Evolutionary conservation across 2,113 vertebrate species (phyloP).

Genomic region (Oxygymnocypris stewartii): DNA sequence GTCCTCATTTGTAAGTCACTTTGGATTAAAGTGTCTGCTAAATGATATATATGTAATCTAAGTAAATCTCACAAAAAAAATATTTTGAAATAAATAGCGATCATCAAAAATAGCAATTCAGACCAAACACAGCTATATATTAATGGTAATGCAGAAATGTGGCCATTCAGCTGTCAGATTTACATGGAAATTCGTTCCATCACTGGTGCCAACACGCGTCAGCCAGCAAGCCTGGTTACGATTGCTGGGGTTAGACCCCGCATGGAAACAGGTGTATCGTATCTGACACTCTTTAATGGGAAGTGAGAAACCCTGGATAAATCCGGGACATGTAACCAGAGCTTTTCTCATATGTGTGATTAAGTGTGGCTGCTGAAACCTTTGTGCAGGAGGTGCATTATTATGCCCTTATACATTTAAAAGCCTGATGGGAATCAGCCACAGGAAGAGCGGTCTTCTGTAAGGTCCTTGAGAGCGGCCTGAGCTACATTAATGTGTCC

Average conservation of each 20-base stretch:
- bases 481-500: conserved; percentile 53
- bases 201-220: conserved; percentile 58
- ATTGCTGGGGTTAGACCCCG: conserved; percentile 35
- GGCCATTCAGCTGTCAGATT: conserved; percentile 52
- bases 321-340: conserved; percentile 60
- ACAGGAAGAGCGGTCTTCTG: conserved; percentile 29
- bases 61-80: neutral
- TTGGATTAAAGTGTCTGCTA: too few relatives aligned
- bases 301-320: conserved; percentile 64
- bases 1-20: too few relatives aligned
- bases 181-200: conserved; percentile 57
- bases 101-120: neutral
- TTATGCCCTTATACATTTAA: conserved; percentile 29
- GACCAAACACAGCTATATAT: neutral
- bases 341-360: conserved; percentile 26
- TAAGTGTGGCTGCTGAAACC: conserved; percentile 14
- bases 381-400: conserved; percentile 7
- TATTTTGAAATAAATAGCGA: too few relatives aligned
- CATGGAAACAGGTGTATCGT: conserved; percentile 67
- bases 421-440: conserved; percentile 30
- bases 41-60: too few relatives aligned
- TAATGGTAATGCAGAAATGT: neutral
- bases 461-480: conserved; percentile 58
- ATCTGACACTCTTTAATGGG: conserved; percentile 53
- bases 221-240: conserved; percentile 52